Evolutionary conservation across 92 coral and sea anemone genomes (phyloP).

Genomic region (Virgularia gustaviana): DNA sequence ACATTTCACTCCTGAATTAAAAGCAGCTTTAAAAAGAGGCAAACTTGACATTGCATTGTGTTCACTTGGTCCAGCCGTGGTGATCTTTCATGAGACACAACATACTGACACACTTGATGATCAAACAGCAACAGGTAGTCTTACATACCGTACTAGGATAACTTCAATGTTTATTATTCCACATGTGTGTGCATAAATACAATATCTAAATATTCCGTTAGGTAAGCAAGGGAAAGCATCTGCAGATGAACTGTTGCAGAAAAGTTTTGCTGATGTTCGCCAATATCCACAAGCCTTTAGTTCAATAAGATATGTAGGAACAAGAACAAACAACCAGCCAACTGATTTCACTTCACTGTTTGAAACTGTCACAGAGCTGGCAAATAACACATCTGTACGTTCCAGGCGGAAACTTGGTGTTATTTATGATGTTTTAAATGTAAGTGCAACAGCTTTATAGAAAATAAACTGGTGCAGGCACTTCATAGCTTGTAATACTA

Average conservation of each 20-base stretch:
- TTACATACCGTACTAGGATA: too few species aligned
- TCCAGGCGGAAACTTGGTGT: constrained; percentile 74
- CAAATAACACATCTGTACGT: constrained; percentile 85
- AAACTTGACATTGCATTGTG: constrained; percentile 85
- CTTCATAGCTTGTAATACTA: too few species aligned
- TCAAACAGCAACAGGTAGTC: not conserved
- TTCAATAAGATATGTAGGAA: constrained; percentile 82
- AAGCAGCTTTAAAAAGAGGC: constrained; percentile 71
- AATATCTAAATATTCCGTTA: not conserved
- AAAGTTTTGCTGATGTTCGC: constrained; percentile 85
- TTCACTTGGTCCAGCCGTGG: constrained; percentile 91
- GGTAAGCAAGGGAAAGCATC: not conserved
- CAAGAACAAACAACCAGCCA: constrained; percentile 66
- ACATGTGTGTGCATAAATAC: too few species aligned
- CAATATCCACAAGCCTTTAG: constrained; percentile 92
- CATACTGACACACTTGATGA: constrained; percentile 80
- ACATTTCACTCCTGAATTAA: constrained; percentile 89
- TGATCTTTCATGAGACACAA: constrained; percentile 95
- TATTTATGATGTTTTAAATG: constrained; percentile 73
- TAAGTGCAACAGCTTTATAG: constrained; percentile 31
- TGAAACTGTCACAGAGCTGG: constrained; percentile 56
- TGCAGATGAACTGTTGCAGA: constrained; percentile 88
- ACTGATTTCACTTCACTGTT: constrained; percentile 70
- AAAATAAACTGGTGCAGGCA: too few species aligned
- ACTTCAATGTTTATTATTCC: too few species aligned